Evolutionary conservation across 2,797 vertebrate genomes (phyloP).

Genomic region (Botia kubotai): DNA sequence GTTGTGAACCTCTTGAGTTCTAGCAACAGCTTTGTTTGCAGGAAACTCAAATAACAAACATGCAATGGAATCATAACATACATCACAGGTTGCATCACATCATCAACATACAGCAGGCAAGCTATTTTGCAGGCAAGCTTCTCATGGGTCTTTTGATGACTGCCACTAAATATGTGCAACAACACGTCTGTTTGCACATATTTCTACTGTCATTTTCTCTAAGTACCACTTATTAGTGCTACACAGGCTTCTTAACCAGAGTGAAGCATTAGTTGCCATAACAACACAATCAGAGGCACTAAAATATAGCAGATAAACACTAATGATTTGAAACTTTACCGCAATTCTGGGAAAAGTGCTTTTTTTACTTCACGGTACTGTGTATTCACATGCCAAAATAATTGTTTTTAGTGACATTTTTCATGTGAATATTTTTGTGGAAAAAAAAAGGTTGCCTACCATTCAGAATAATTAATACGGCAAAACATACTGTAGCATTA

Average conservation of each 20-base stretch:
- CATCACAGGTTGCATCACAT: background rate
- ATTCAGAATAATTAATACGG: no score
- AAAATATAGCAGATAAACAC: background rate
- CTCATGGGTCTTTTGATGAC: background rate
- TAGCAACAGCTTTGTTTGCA: background rate
- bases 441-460: no score
- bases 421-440: no score
- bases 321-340: background rate
- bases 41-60: no score
- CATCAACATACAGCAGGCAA: no score
- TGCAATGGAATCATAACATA: background rate
- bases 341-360: background rate
- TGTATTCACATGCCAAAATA: no score
- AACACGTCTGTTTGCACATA: background rate
- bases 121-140: slow-evolving; percentile 14
- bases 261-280: slow-evolving; percentile 12
- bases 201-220: slow-evolving; percentile 24
- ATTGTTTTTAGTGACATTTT: no score
- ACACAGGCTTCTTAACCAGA: slow-evolving; percentile 16
- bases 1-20: background rate
- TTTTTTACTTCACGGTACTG: no score
- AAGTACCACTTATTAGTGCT: slow-evolving; percentile 27
- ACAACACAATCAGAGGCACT: slow-evolving; percentile 23
- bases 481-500: no score
- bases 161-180: background rate